Conservation (phyloP, 2,888 invertebrate genomes). For the Drosophila cognata region DNA sequence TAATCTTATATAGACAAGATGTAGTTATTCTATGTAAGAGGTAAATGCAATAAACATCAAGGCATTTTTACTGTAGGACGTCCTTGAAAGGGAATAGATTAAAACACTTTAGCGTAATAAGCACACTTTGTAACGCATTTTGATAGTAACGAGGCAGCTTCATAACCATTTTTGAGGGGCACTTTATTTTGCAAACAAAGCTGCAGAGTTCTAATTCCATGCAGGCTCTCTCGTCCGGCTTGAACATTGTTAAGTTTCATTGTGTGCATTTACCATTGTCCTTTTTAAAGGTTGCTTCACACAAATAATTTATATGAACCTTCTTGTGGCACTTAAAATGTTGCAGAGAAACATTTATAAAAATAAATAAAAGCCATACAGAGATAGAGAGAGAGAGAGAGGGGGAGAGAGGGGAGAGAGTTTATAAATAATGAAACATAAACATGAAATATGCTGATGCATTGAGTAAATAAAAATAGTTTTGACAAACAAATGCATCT, state of each 20-base stretch:
- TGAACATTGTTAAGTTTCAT: neutral
- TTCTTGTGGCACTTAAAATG: neutral
- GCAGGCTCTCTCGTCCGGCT: neutral
- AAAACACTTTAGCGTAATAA: neutral
- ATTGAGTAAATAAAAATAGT: no score
- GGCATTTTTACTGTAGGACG: no score
- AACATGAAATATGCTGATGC: no score
- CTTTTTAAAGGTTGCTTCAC: neutral
- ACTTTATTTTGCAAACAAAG: constrained; percentile 16
- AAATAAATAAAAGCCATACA: neutral
- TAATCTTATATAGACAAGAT: neutral
- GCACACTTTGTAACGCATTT: constrained; percentile 1
- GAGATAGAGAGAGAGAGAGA: no score
- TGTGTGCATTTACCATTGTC: neutral
- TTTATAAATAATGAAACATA: no score
- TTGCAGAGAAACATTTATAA: neutral
- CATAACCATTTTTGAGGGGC: constrained; percentile 13
- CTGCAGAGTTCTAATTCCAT: neutral
- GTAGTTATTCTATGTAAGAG: neutral
- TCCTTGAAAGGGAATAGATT: neutral
- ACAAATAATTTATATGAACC: neutral
- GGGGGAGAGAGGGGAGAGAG: no score
- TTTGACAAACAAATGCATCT: no score
- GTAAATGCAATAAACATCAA: neutral
- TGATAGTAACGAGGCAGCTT: constrained; percentile 22